Conservation (phyloP, 2,113 vertebrate genomes). For the Jaculus jaculus region DNA sequence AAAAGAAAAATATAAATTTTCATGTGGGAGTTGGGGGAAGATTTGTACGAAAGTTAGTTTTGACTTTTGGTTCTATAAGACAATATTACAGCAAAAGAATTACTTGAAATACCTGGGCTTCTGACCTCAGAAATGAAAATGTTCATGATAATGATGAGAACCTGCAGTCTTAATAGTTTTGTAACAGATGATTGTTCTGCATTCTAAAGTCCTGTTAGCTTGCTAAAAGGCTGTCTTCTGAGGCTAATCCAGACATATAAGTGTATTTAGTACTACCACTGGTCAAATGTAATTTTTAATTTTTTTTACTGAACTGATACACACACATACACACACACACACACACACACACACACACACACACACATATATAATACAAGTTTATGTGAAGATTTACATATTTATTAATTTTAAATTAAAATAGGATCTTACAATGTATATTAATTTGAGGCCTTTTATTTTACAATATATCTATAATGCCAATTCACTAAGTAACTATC, state of each 20-base stretch:
- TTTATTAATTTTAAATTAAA: constrained; percentile 50
- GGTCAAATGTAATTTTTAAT: neutral
- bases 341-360: neutral
- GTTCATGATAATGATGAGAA: neutral
- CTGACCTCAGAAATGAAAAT: neutral
- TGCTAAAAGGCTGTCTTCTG: neutral
- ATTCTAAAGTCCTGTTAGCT: neutral
- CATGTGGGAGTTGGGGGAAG: neutral
- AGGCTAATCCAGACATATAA: neutral
- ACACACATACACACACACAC: neutral
- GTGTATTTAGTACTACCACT: neutral
- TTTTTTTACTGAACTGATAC: neutral
- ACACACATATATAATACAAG: neutral
- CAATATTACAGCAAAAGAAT: neutral
- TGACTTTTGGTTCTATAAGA: neutral
- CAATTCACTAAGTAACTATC: neutral
- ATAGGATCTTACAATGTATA: neutral
- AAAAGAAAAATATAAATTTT: constrained; percentile 18
- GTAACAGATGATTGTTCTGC: neutral
- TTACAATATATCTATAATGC: neutral
- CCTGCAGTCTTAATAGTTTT: neutral
- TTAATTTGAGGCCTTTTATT: neutral
- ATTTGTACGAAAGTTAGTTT: neutral
- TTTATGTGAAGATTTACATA: neutral
- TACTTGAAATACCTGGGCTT: neutral